Evolutionary conservation across 2,888 invertebrate species (phyloP).

Genomic region (Octonoba sinensis): DNA sequence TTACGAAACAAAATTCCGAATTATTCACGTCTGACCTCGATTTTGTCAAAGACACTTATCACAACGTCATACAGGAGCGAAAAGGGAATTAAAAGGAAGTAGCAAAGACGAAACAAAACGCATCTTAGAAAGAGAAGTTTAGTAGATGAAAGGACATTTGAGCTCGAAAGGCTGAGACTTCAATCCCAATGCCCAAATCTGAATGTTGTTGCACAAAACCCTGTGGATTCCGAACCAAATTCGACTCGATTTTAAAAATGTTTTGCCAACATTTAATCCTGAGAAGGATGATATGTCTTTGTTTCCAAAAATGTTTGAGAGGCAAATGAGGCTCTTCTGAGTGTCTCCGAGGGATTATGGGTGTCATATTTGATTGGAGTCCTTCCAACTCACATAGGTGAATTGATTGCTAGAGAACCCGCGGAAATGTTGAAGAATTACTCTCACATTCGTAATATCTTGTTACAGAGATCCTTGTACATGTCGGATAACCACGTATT

Average conservation of each 20-base stretch:
- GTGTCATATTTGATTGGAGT: constrained; percentile 11
- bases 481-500: too few species aligned
- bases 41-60: neutral
- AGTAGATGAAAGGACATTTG: constrained; percentile 7
- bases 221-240: neutral
- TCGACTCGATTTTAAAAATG: constrained; percentile 1
- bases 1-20: neutral
- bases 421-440: constrained; percentile 9
- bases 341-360: neutral
- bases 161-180: constrained; percentile 13
- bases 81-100: neutral
- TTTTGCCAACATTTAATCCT: constrained; percentile 8
- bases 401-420: constrained; percentile 3
- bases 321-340: constrained; percentile 12
- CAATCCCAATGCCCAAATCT: neutral
- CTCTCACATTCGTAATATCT: constrained; percentile 1
- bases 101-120: neutral
- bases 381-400: constrained; percentile 8
- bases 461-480: constrained; percentile 14
- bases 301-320: constrained; percentile 12
- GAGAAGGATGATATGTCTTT: constrained; percentile 3
- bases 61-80: neutral
- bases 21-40: neutral
- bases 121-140: neutral
- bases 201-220: neutral